A percentile compares a stretch with the other conserved stretches of the same genome.
These are phyloP conservation scores for Byasa hedistus DNA, from an alignment of 2,888 invertebrate species.

Conservation along the genomic window DNA sequence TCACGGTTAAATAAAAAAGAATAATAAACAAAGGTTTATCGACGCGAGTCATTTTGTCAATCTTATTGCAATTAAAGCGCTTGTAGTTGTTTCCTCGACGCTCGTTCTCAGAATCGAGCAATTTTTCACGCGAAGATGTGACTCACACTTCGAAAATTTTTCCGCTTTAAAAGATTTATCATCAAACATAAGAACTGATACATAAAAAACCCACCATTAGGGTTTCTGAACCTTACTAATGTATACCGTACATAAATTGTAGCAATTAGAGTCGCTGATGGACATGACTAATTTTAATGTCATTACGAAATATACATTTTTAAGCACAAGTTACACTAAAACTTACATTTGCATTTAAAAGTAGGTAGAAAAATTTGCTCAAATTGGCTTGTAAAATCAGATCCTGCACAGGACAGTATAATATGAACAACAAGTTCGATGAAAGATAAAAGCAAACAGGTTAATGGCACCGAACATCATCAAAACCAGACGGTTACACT, in stretches of 20 bases:
- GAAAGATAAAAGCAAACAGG: no score
- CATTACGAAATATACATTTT: background rate
- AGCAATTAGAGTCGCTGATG: background rate
- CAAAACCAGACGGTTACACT: no score
- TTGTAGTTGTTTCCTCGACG: constrained; percentile 26
- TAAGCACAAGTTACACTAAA: background rate
- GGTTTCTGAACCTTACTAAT: background rate
- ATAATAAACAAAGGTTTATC: constrained; percentile 27
- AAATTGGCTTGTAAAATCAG: no score
- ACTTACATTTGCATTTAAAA: background rate
- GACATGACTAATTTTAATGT: background rate
- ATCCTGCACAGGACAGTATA: no score
- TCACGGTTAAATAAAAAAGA: background rate
- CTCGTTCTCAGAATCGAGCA: constrained; percentile 39
- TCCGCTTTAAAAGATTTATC: constrained; percentile 9
- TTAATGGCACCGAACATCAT: no score
- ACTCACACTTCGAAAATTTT: constrained; percentile 41
- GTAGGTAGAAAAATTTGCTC: no score
- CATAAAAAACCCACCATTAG: background rate
- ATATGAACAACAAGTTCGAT: no score
- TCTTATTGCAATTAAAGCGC: constrained; percentile 46
- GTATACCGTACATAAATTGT: background rate
- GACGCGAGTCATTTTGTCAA: constrained; percentile 28
- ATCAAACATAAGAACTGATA: constrained; percentile 9
- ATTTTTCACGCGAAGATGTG: constrained; percentile 46